Evolutionary conservation across 2,797 vertebrate species (phyloP).

Genomic region (Alfaro cultratus): DNA sequence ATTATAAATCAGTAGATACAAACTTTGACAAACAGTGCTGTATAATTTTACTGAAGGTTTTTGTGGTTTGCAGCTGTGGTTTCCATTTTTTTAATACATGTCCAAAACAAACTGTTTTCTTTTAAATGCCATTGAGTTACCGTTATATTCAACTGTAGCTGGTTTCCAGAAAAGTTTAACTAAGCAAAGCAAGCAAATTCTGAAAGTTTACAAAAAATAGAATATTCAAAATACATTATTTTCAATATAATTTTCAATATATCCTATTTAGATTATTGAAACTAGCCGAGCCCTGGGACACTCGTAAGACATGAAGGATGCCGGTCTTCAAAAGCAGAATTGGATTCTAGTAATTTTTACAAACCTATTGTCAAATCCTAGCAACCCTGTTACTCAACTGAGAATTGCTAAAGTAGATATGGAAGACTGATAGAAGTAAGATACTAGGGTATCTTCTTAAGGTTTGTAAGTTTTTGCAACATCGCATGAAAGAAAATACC

Average conservation of each 20-base stretch:
- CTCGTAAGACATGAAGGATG: background rate
- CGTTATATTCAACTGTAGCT: background rate
- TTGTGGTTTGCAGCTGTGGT: background rate
- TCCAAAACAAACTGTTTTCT: background rate
- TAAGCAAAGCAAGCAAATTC: background rate
- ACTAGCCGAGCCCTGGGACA: background rate
- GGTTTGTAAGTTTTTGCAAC: background rate
- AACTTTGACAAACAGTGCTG: background rate
- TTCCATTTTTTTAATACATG: background rate
- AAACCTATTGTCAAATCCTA: too few relatives aligned
- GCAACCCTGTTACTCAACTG: too few relatives aligned
- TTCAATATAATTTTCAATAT: background rate
- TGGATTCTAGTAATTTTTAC: too few relatives aligned
- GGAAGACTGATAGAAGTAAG: background rate
- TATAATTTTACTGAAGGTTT: conserved; percentile 5
- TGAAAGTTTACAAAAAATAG: background rate
- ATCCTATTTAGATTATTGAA: background rate
- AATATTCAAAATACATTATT: background rate
- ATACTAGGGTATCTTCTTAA: background rate
- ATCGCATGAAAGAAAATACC: background rate
- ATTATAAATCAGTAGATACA: background rate
- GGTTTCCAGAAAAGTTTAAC: background rate
- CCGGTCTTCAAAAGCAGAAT: background rate
- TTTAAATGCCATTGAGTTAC: background rate
- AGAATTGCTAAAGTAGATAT: background rate